These are phyloP conservation scores for Drosophila bifasciata DNA, from an alignment of 1,140 invertebrate genomes.

Conservation along the genomic window DNA sequence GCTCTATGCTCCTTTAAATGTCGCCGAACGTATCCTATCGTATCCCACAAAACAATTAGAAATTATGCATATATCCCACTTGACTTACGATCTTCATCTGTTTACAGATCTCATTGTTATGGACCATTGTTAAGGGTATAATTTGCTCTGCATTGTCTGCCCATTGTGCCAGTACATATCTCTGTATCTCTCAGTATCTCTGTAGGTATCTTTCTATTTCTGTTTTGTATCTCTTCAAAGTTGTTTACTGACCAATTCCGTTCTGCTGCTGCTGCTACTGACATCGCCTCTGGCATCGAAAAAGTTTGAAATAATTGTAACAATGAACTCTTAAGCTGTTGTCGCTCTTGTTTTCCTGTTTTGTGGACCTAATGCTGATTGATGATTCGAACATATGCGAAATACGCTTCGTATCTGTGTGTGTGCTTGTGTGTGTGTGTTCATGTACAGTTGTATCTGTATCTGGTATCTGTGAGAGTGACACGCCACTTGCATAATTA, in stretches of 20 bases:
- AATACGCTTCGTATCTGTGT: conserved; percentile 48
- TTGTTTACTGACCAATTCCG: conserved; percentile 45
- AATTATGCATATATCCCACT: conserved; percentile 36
- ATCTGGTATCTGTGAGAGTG: conserved; percentile 18
- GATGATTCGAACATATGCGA: conserved; percentile 62
- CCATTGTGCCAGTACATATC: conserved; percentile 19
- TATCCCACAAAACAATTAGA: conserved; percentile 20
- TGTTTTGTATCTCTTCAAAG: conserved; percentile 10
- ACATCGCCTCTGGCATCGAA: conserved; percentile 35
- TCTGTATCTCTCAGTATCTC: conserved; percentile 28
- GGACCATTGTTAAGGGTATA: conserved; percentile 40
- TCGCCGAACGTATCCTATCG: background rate
- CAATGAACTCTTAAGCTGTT: conserved; percentile 82
- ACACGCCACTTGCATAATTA: conserved; percentile 67
- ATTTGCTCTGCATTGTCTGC: conserved; percentile 45
- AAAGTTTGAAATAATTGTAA: conserved; percentile 71
- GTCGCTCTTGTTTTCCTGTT: conserved; percentile 73
- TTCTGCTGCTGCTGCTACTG: conserved; percentile 13
- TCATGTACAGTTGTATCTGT: no score
- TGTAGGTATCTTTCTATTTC: conserved; percentile 6
- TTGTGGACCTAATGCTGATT: conserved; percentile 76
- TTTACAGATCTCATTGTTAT: conserved; percentile 30
- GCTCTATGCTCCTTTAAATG: background rate
- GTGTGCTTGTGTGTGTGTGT: background rate
- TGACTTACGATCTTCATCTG: conserved; percentile 39